Evolutionary conservation across 2,888 invertebrate species (phyloP), one percentile per base, ranked within the genome.

Genomic region (Physocephala rufipes): DNA sequence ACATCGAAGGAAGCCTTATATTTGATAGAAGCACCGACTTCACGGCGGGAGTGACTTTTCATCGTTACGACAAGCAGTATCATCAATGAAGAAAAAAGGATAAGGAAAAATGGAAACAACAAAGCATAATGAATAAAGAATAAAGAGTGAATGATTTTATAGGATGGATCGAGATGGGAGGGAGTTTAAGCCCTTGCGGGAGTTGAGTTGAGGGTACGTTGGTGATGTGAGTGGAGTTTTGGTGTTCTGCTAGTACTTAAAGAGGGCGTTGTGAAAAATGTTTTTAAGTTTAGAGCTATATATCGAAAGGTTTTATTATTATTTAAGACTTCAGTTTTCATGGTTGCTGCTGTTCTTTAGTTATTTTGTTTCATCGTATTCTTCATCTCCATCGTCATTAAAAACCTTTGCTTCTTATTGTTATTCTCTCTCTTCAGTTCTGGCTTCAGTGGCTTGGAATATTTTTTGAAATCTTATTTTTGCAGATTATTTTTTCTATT

Each of bases 51-150:
- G 53, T 30, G 21, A 43, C 21, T 26, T 15, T 3, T 45, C 47
- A 68, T 66, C 51, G 71, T 65, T 64, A 12, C 80, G 82, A 82
- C 80, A 81, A 82, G 83, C 82, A 81, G 82, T 81, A 82, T 82
- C 82, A 81, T 82, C 71, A 73, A 71, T 73, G 73, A 73, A 74
- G 73, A 72, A 75, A 79, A 77, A 80, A 80, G 80, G 79, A 79
- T 75, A 73, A 74, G 74, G 74, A 72, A 68, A 72, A 26, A 49
- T 62, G n/a, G 65, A 51, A 16, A 30, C 45, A 24, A 26, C 53
- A 19, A 36, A 36, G 36, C 36, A 36, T 36, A 36, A 26, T 24
- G 53, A 21, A 53, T 53, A n/a, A n/a, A n/a, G 28, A 65, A 65
- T 72, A 75, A 74, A 36, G n/a, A 21, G 49, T 28, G 49, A 70